Evolutionary conservation across 2,888 invertebrate species (phyloP).

Genomic region (Pachycephus smyrnensis): DNA sequence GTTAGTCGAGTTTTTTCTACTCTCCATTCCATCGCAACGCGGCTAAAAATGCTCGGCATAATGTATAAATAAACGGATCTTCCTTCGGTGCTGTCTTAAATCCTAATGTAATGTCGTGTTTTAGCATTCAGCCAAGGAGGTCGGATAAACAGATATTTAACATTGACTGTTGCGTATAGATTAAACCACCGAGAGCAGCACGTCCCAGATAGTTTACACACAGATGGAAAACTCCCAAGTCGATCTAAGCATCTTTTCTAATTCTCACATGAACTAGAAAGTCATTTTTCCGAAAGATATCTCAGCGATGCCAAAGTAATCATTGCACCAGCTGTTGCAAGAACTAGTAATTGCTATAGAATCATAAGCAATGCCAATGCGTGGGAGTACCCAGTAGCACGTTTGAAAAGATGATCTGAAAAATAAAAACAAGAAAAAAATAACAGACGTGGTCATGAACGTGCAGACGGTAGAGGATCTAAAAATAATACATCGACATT

Average conservation of each 20-base stretch:
- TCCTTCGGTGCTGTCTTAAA: constrained; percentile 6
- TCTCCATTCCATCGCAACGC: neutral
- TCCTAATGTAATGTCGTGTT: constrained; percentile 5
- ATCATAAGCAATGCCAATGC: neutral
- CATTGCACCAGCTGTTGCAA: neutral
- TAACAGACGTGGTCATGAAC: constrained; percentile 49
- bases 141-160: constrained; percentile 15
- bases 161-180: neutral
- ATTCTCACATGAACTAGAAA: neutral
- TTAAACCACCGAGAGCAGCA: neutral
- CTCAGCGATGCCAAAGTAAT: neutral
- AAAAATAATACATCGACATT: constrained; percentile 59
- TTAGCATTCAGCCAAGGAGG: constrained; percentile 2
- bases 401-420: constrained; percentile 16
- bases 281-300: neutral
- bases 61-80: constrained; percentile 5
- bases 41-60: constrained; percentile 7
- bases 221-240: neutral
- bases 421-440: constrained; percentile 21
- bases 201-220: neutral
- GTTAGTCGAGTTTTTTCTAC: neutral
- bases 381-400: neutral
- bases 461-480: constrained; percentile 39
- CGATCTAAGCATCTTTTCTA: neutral
- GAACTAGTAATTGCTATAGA: neutral